Percentiles rank a stretch among this genome's conserved stretches.
phyloP scores from a whole-genome alignment of 2,113 vertebrate genomes.

The Geothlypis trichas region DNA sequence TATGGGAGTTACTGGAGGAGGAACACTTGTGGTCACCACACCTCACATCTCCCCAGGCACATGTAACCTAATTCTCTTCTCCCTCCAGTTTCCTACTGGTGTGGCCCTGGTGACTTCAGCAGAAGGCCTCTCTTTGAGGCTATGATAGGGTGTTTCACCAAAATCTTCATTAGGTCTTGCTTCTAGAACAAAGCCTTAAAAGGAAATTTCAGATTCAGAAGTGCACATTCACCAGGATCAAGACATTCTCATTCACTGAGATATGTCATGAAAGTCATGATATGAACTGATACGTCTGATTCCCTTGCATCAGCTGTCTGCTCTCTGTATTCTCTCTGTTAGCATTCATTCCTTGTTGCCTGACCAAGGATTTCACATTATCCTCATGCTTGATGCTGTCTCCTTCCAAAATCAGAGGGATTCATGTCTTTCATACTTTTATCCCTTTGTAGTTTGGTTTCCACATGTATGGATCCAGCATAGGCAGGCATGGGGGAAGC shows the following conservation, averaged over 20 bases:
- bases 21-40: neutral
- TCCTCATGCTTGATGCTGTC: neutral
- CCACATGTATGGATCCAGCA: rapidly evolving
- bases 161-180: neutral
- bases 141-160: neutral
- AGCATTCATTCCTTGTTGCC: neutral
- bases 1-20: neutral
- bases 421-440: neutral
- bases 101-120: neutral
- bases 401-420: neutral
- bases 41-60: neutral
- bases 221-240: neutral
- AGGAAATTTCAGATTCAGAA: neutral
- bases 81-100: neutral
- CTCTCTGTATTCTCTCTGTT: neutral
- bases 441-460: neutral
- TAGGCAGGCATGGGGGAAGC: neutral
- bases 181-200: neutral
- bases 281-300: neutral
- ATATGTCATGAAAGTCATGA: neutral
- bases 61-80: neutral
- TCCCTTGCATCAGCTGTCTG: neutral
- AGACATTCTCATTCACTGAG: neutral
- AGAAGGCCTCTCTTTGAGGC: neutral
- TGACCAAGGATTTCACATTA: neutral